Base-by-base conservation (phyloP, 2,888 invertebrate species). In the Criorhina ranunculi region DNA sequence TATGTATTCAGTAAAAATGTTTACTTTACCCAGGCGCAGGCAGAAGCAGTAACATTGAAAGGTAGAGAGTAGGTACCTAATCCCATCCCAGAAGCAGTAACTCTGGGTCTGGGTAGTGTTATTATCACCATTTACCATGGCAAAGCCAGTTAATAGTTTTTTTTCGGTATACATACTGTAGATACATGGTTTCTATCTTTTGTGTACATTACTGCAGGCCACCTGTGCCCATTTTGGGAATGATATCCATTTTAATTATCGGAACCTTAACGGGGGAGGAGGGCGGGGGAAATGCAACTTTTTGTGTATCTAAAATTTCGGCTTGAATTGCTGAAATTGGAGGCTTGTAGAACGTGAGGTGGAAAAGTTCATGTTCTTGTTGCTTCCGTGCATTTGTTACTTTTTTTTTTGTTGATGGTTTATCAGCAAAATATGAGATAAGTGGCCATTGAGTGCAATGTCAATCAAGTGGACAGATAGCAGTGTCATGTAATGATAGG, bases 151-250 rank as follows among this genome's bases (percentile, higher is more conserved):
- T 51, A 46, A 77, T 67, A 59, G 51, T 42, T 77, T 35, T 44
- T 17, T 15, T 46, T 15, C 2, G 40, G 29, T 53, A 2, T 17
- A 15, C 17, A 17, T 19, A 12, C 24, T 7, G 44, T 19, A n/a
- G 33, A 57, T 44, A 35, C 8, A 33, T 19, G n/a, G 31, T 57
- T 6, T 37, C 24, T 37, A 29, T 59, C 24, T 51, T 33, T 9
- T 73, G 62, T 57, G 24, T 53, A 12, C 12, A 57, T 37, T 66
- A 19, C 46, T 49, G 46, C 49, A 51, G 51, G 24, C 24, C 77
- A 77, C 60, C 77, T 77, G 77, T 69, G 60, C 44, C 49, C 42
- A 67, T 17, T 67, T 64, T 42, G 51, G n/a, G 51, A 60, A 60
- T 69, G 40, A 53, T 60, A 60, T 60, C n/a, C 33, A 66, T 66